These are phyloP conservation scores for Distichodus sexfasciatus DNA, from an alignment of 2,797 vertebrate species.

Conservation along the genomic window DNA sequence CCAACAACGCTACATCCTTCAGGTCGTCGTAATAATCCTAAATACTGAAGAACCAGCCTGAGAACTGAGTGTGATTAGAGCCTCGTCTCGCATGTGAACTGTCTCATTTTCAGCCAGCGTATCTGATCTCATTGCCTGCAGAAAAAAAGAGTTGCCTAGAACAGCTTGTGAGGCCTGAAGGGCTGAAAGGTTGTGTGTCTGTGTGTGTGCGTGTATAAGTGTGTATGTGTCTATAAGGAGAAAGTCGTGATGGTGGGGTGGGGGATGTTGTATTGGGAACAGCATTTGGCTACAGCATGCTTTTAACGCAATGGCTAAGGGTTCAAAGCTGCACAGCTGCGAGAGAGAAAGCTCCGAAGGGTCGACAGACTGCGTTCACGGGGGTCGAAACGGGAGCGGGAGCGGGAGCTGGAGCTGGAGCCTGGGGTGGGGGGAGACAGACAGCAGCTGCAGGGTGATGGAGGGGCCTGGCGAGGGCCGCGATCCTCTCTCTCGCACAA, in stretches of 20 bases:
- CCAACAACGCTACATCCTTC: neutral
- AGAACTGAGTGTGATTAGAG: conserved; percentile 19
- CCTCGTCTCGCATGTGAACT: conserved; percentile 37
- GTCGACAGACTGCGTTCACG: conserved; percentile 50
- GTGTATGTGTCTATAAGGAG: too few species aligned
- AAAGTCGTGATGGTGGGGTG: neutral
- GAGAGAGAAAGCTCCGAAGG: conserved; percentile 52
- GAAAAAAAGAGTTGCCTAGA: conserved; percentile 42
- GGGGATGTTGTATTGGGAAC: conserved; percentile 30
- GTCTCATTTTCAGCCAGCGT: conserved; percentile 44
- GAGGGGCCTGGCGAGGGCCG: conserved; percentile 56
- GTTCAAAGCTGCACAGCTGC: conserved; percentile 70
- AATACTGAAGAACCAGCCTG: conserved; percentile 3
- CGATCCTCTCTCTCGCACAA: conserved; percentile 56
- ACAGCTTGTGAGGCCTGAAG: conserved; percentile 55
- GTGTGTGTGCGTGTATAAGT: too few species aligned
- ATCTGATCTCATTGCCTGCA: conserved; percentile 41
- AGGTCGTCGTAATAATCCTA: neutral
- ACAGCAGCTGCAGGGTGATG: conserved; percentile 70
- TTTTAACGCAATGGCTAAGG: conserved; percentile 53
- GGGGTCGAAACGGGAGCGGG: conserved; percentile 5
- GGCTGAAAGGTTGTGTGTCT: conserved; percentile 23
- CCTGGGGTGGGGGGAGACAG: conserved; percentile 55
- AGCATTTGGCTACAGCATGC: conserved; percentile 58
- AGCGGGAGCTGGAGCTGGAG: conserved; percentile 32